phyloP scores from a whole-genome alignment of 2,888 invertebrate genomes.

The Epsilonema sp. region DNA sequence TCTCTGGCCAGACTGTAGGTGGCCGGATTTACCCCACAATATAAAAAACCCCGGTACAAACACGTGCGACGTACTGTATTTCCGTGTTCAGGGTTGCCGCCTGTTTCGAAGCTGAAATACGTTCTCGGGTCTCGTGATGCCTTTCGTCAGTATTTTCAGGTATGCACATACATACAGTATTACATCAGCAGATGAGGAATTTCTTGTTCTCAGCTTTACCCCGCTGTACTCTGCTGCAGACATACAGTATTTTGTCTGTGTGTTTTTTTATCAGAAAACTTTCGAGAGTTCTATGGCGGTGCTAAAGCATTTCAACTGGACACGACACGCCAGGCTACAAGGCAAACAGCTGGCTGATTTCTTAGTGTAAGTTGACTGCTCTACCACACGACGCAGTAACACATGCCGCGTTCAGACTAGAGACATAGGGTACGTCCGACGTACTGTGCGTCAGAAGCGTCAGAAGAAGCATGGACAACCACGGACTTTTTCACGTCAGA shows the following conservation, averaged over 20 bases:
- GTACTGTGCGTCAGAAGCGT: too few relatives aligned
- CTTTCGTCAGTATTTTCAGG: slow-evolving; percentile 2
- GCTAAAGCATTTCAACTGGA: slow-evolving; percentile 5
- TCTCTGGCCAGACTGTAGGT: too few relatives aligned
- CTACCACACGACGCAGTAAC: too few relatives aligned
- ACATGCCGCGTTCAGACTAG: too few relatives aligned
- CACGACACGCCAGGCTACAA: slow-evolving; percentile 1
- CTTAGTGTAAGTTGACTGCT: background rate
- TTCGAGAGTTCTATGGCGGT: slow-evolving; percentile 2
- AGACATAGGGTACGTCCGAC: too few relatives aligned
- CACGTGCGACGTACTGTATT: background rate
- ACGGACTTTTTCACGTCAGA: too few relatives aligned
- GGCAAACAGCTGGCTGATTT: slow-evolving; percentile 4
- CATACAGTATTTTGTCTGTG: background rate
- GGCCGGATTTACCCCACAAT: too few relatives aligned
- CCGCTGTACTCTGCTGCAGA: background rate
- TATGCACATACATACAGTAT: too few relatives aligned
- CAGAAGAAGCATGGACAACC: too few relatives aligned
- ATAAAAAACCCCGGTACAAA: too few relatives aligned
- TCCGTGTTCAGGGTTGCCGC: background rate
- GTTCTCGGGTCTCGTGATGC: background rate
- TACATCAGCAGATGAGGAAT: too few relatives aligned
- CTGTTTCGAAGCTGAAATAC: background rate
- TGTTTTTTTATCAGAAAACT: background rate
- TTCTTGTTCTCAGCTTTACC: too few relatives aligned